phyloP scores from a whole-genome alignment of 2,888 invertebrate species.

The Metellina segmentata region DNA sequence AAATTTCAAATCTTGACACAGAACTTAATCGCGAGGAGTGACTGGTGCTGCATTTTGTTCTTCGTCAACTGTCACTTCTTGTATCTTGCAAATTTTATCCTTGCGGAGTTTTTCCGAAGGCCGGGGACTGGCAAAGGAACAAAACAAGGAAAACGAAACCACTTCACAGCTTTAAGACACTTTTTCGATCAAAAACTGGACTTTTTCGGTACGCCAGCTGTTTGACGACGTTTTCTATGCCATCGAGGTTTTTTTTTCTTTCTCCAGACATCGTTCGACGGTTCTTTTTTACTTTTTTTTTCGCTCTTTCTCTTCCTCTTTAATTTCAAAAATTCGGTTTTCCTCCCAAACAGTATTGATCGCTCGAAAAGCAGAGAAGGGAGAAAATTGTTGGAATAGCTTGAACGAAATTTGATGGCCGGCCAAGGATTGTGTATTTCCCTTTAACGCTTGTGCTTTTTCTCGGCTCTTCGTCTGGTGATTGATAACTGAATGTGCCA shows the following conservation, averaged over 20 bases:
- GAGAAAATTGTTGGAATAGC: slow-evolving; percentile 26
- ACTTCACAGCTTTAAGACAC: slow-evolving; percentile 49
- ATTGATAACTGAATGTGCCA: slow-evolving; percentile 59
- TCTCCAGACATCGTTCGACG: slow-evolving; percentile 11
- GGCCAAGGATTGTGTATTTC: slow-evolving; percentile 47
- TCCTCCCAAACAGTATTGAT: slow-evolving; percentile 51
- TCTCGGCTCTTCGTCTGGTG: slow-evolving; percentile 22
- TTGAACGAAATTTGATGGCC: slow-evolving; percentile 70
- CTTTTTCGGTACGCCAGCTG: slow-evolving; percentile 59
- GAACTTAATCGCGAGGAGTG: neutral
- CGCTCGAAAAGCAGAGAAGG: slow-evolving; percentile 7
- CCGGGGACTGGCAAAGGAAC: slow-evolving; percentile 18
- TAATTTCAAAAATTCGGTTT: slow-evolving; percentile 67
- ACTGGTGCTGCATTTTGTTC: neutral
- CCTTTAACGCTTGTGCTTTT: slow-evolving; percentile 6
- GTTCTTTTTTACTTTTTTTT: neutral
- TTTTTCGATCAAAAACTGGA: slow-evolving; percentile 59
- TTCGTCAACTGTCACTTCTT: neutral
- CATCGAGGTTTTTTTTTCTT: slow-evolving; percentile 6
- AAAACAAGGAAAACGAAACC: slow-evolving; percentile 41
- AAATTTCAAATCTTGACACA: neutral
- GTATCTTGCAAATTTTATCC: neutral
- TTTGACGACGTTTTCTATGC: slow-evolving; percentile 50
- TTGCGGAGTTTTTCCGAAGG: neutral
- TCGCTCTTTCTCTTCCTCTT: neutral